Base-by-base conservation (phyloP, 2,888 invertebrate species). In the Aricia artaxerxes region DNA sequence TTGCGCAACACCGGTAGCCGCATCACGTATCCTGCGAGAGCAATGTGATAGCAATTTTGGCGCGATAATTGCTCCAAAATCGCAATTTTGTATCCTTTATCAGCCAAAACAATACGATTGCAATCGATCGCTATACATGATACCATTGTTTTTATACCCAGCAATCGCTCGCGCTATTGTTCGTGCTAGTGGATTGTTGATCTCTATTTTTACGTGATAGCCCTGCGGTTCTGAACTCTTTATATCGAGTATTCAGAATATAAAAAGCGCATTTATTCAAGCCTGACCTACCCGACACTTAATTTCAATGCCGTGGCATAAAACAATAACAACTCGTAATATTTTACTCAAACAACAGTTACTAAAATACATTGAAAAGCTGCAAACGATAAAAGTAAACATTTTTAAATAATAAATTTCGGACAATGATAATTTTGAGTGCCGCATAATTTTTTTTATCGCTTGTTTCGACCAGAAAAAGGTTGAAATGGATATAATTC, bases 401-500 rank as follows among this genome's bases (percentile, higher is more conserved):
- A 75, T 49, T 75, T 75, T 75, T 75, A 44, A 73, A 73, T 73
- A 44, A 73, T 44, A 73, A 24, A 44, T 44, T 44, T 44, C 13
- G 57, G 53, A 57, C 76, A 35, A 76, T 76, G 38, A 57, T 57
- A 76, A 76, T 76, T 76, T 76, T 57, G 53, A 76, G 31, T 76
- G 35, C 35, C 35, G 35, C 76, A 76, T 76, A 24, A 76, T 57
- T 9, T 53, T 4, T 31, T 76, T 76, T 76, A 76, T 76, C 57
- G 57, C 49, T 11, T 76, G 76, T 76, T 76, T 75, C 77, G 77
- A 57, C 57, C 76, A 76, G 49, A 76, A 76, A 75, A 76, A 76
- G 57, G 76, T 76, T 76, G 57, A 76, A 76, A 76, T 76, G 57
- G 76, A 76, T 57, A 76, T 76, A 79, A 79, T 80, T 82, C 80